Percentiles rank a stretch among this genome's conserved stretches.
Conservation (phyloP, 2,113 vertebrate species). For the Nyctibius bracteatus region DNA sequence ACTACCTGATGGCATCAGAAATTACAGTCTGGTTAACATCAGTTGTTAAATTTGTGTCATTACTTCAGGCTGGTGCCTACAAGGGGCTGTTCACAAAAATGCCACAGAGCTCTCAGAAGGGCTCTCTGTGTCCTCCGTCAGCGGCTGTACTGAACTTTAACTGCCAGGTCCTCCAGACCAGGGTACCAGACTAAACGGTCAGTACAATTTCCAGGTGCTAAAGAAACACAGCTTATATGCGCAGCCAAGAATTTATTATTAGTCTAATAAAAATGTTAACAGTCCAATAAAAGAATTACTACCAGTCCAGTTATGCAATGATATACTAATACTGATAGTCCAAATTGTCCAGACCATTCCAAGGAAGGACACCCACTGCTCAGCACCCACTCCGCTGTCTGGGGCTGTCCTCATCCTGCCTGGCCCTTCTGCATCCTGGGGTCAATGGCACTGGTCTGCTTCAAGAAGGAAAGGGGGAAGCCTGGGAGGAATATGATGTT, state of each 20-base stretch:
- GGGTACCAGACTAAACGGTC: background rate
- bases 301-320: background rate
- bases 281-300: background rate
- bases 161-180: background rate
- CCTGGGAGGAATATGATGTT: background rate
- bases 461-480: background rate
- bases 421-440: background rate
- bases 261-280: background rate
- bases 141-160: background rate
- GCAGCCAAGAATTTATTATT: background rate
- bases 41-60: background rate
- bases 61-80: background rate
- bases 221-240: background rate
- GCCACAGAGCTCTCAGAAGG: background rate
- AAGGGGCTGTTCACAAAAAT: background rate
- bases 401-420: background rate
- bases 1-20: background rate
- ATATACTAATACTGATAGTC: background rate
- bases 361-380: background rate
- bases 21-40: background rate
- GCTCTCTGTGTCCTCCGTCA: fast-evolving
- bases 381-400: background rate
- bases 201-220: background rate
- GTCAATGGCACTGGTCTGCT: background rate
- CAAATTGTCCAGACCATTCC: background rate